Evolutionary conservation across 2,888 invertebrate species (phyloP).

Genomic region (Orthosia gothica): DNA sequence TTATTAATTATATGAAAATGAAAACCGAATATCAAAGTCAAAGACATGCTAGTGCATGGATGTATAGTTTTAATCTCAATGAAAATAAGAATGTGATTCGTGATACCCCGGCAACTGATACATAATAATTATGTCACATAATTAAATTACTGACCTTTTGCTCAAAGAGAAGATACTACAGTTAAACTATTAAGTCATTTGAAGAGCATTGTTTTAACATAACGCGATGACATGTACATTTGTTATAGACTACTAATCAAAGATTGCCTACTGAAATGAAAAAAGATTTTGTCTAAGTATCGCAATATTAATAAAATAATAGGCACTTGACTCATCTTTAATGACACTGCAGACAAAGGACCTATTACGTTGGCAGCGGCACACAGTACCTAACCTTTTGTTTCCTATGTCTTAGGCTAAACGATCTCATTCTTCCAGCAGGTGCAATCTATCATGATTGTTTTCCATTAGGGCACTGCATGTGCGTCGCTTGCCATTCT

Average conservation of each 20-base stretch:
- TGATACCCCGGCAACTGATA: constrained; percentile 19
- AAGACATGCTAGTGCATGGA: constrained; percentile 13
- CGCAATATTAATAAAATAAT: not conserved
- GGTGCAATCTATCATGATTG: constrained; percentile 34
- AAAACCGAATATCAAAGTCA: constrained; percentile 45
- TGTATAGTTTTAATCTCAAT: constrained; percentile 21
- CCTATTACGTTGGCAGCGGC: not conserved
- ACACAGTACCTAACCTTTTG: not conserved
- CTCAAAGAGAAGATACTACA: constrained; percentile 18
- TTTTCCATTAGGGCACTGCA: constrained; percentile 28
- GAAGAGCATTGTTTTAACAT: not conserved
- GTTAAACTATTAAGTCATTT: not conserved
- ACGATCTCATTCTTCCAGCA: constrained; percentile 36
- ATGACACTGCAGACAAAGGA: not conserved
- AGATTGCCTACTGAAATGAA: not conserved
- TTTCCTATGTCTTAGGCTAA: constrained; percentile 6
- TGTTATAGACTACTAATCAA: not conserved
- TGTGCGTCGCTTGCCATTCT: constrained; percentile 9
- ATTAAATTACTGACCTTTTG: constrained; percentile 32
- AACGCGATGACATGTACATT: not conserved
- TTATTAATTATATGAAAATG: constrained; percentile 10
- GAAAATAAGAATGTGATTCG: constrained; percentile 31
- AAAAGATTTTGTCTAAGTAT: not conserved
- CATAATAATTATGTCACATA: constrained; percentile 38
- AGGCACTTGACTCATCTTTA: not conserved